Evolutionary conservation across 2,113 vertebrate genomes (phyloP).

Genomic region (Oncorhynchus nerka): DNA sequence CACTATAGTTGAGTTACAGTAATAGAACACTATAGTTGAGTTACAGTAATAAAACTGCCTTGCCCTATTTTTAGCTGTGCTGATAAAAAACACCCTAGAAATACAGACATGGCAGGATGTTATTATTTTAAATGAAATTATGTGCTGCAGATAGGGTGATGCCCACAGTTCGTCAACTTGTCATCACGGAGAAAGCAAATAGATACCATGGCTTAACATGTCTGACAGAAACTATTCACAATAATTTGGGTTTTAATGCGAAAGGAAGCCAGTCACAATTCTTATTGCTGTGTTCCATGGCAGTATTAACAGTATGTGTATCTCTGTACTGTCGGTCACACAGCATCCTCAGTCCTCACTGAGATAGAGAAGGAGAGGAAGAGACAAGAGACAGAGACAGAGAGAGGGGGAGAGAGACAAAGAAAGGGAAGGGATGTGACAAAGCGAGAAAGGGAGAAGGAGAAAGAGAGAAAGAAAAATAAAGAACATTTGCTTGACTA

Average conservation of each 20-base stretch:
- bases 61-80: constrained; percentile 27
- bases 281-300: no score
- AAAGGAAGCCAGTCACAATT: neutral
- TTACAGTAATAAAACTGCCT: neutral
- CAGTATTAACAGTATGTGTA: no score
- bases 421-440: no score
- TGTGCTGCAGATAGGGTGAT: neutral
- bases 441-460: neutral
- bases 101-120: neutral
- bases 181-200: neutral
- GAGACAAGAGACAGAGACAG: no score
- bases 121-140: constrained; percentile 19
- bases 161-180: neutral
- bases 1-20: no score
- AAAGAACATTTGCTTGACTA: neutral
- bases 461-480: neutral
- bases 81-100: constrained; percentile 11
- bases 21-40: no score
- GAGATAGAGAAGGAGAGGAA: neutral
- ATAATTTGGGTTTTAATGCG: neutral
- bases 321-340: no score
- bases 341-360: no score
- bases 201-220: neutral
- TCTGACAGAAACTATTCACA: neutral
- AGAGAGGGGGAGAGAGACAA: neutral